phyloP scores from a whole-genome alignment of 2,888 invertebrate genomes.

The Noctua comes region DNA sequence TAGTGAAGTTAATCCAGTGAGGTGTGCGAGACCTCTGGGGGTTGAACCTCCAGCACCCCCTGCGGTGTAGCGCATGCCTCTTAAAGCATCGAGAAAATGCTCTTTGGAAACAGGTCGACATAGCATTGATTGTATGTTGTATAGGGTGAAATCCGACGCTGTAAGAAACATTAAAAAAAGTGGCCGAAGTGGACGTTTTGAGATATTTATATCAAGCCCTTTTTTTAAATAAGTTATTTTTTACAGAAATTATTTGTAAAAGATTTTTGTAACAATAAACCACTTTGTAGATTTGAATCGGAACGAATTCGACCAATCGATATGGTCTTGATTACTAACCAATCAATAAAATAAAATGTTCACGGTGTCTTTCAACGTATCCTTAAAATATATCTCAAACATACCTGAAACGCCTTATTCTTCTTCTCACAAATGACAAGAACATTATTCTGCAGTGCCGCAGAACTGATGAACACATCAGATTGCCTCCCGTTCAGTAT shows the following conservation, averaged over 20 bases:
- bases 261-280: neutral
- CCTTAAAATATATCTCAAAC: neutral
- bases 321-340: neutral
- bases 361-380: neutral
- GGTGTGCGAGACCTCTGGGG: neutral
- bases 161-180: too few relatives aligned
- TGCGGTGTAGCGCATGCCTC: neutral
- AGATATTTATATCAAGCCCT: neutral
- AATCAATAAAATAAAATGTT: neutral
- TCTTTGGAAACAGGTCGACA: neutral
- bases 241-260: neutral
- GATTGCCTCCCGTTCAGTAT: constrained; percentile 81
- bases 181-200: too few relatives aligned
- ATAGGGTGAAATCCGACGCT: neutral
- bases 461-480: constrained; percentile 79
- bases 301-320: neutral
- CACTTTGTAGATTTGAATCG: neutral
- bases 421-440: constrained; percentile 83
- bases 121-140: neutral
- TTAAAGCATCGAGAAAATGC: neutral
- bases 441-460: constrained; percentile 80
- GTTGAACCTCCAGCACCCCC: neutral
- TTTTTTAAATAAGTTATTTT: neutral
- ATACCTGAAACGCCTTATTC: constrained; percentile 83
- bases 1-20: neutral